These are phyloP conservation scores for Kryptolebias ocellatus DNA, from an alignment of 2,797 vertebrate species.

Conservation along the genomic window DNA sequence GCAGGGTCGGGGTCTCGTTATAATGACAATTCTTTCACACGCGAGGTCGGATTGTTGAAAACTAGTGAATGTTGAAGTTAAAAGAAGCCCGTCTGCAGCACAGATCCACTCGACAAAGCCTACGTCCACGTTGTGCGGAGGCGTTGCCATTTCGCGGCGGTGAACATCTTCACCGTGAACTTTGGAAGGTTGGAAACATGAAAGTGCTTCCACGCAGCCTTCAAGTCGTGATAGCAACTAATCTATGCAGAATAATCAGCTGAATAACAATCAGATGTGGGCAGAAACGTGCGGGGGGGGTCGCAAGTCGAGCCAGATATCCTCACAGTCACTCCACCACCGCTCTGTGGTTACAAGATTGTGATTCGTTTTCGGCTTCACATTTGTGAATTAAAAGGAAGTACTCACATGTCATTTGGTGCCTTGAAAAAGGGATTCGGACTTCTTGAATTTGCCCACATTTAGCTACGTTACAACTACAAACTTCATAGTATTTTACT, in stretches of 20 bases:
- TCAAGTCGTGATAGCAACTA: background rate
- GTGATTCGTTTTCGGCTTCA: background rate
- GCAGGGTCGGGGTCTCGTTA: conserved; percentile 26
- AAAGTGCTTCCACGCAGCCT: background rate
- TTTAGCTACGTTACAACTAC: too few species aligned
- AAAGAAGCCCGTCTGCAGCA: background rate
- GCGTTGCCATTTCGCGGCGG: too few species aligned
- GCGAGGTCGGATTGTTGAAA: background rate
- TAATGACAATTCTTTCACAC: conserved; percentile 13
- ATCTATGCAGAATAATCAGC: background rate
- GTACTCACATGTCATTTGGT: background rate
- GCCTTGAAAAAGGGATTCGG: too few species aligned
- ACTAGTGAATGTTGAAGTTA: background rate
- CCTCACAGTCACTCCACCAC: background rate
- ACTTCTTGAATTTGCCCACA: too few species aligned
- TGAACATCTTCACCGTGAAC: too few species aligned
- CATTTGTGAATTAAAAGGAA: background rate
- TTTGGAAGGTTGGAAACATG: too few species aligned
- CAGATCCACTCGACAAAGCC: too few species aligned
- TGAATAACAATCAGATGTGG: background rate
- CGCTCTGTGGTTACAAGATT: background rate
- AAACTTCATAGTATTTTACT: too few species aligned
- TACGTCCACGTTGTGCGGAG: too few species aligned
- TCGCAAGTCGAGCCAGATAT: background rate
- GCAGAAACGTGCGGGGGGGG: background rate